Conservation (phyloP, 2,888 invertebrate species). For the Nymphalis polychloros region DNA sequence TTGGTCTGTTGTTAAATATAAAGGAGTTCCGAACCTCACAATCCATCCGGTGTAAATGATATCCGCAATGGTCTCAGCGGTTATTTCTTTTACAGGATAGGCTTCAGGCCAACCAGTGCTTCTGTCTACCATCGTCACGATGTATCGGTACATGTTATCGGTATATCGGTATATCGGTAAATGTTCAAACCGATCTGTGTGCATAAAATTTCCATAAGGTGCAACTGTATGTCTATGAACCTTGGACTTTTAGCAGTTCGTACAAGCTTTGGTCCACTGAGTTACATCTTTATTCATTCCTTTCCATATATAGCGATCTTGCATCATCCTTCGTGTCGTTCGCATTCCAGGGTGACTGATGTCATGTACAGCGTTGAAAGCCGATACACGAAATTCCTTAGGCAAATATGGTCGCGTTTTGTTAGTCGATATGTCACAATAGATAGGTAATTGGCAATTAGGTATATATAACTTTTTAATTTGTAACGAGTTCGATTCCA, state of each 20-base stretch:
- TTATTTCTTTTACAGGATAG: slow-evolving; percentile 43
- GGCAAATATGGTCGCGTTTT: too few relatives aligned
- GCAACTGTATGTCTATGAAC: too few relatives aligned
- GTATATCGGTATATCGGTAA: too few relatives aligned
- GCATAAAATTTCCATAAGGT: neutral
- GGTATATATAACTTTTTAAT: too few relatives aligned
- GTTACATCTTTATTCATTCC: neutral
- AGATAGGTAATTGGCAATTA: too few relatives aligned
- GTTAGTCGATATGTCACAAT: too few relatives aligned
- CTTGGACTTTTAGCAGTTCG: too few relatives aligned
- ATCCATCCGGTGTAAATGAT: slow-evolving; percentile 38
- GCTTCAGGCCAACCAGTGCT: slow-evolving; percentile 47
- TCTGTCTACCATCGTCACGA: slow-evolving; percentile 39
- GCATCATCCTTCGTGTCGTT: too few relatives aligned
- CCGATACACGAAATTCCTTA: too few relatives aligned
- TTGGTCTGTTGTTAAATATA: slow-evolving; percentile 7
- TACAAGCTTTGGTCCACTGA: neutral
- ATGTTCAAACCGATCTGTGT: slow-evolving; percentile 12
- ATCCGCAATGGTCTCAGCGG: slow-evolving; percentile 45
- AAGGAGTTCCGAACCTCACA: slow-evolving; percentile 20
- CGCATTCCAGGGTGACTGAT: too few relatives aligned
- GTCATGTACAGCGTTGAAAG: too few relatives aligned
- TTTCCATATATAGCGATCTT: neutral
- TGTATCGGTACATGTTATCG: slow-evolving; percentile 27
- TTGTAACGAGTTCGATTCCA: too few relatives aligned